Evolutionary conservation across 2,888 invertebrate species (phyloP), one percentile per base, ranked within the genome.

Genomic region (Disparrhopalites patrizii): DNA sequence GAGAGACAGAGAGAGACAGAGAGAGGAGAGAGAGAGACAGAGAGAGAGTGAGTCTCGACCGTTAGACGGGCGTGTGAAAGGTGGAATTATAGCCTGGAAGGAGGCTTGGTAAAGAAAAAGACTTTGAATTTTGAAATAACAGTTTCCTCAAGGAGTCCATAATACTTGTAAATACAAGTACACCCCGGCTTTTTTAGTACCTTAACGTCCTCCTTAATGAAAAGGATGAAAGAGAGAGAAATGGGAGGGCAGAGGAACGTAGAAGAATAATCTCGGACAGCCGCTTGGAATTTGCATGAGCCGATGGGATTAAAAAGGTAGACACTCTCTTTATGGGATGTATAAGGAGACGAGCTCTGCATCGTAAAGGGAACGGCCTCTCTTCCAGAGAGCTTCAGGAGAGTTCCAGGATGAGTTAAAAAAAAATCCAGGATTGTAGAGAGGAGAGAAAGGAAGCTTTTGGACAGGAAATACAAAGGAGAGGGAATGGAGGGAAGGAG

Each of bases 281-380:
- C 31, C 47, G 13, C 3, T 13, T 47, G 28, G 60, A 50, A 61
- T 61, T 61, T 61, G 50, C 60, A 61, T 61, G 33, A 61, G 60
- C 50, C 50, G 60, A 61, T 61, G 60, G 60, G 60, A 61, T 61
- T 61, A 61, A 61, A 61, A 61, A 61, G 50, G 47, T 43, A 61
- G n/a, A n/a, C n/a, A n/a, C 7, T 61, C 60, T 51, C 60, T 61
- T 61, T 61, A 61, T 61, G 60, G 60, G 60, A 15, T n/a, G n/a
- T n/a, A n/a, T n/a, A n/a, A n/a, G n/a, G n/a, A n/a, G n/a, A n/a
- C n/a, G n/a, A n/a, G n/a, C n/a, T n/a, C n/a, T n/a, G n/a, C n/a
- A n/a, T n/a, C n/a, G n/a, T n/a, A n/a, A n/a, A n/a, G n/a, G n/a
- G n/a, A n/a, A n/a, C n/a, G n/a, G n/a, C n/a, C n/a, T n/a, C n/a